Evolutionary conservation across 2,113 vertebrate genomes (phyloP).

Genomic region (Panthera leo): DNA sequence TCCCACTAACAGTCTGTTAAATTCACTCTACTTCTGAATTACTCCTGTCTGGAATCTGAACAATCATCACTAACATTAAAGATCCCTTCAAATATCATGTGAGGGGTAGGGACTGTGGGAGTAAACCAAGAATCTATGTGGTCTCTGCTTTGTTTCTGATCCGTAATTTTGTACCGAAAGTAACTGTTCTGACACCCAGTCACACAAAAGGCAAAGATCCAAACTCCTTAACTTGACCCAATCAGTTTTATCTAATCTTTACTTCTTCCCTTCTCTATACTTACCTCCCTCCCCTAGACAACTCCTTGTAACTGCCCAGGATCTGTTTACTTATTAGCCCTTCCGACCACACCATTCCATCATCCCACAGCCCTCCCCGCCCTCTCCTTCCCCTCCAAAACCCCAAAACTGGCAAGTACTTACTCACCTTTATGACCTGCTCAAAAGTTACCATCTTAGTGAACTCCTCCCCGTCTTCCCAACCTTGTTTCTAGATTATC

Average conservation of each 20-base stretch:
- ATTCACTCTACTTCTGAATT: neutral
- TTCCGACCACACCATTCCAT: neutral
- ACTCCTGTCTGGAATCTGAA: neutral
- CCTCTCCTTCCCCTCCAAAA: neutral
- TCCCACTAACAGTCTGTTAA: neutral
- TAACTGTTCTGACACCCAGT: neutral
- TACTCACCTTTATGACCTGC: constrained; percentile 35
- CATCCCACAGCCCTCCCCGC: neutral
- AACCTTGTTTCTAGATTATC: neutral
- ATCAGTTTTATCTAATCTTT: neutral
- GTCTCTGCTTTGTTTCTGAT: neutral
- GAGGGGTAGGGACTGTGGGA: neutral
- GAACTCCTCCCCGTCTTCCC: neutral
- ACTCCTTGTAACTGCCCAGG: neutral
- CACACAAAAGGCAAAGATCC: neutral
- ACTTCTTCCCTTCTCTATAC: neutral
- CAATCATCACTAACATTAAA: neutral
- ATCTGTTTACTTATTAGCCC: neutral
- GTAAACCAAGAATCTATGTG: neutral
- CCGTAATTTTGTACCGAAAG: neutral
- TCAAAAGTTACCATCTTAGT: neutral
- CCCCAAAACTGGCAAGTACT: neutral
- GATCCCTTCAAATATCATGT: neutral
- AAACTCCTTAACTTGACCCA: neutral
- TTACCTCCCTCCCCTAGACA: neutral